Evolutionary conservation across 2,888 invertebrate genomes (phyloP).

Genomic region (Parnassius orleans): DNA sequence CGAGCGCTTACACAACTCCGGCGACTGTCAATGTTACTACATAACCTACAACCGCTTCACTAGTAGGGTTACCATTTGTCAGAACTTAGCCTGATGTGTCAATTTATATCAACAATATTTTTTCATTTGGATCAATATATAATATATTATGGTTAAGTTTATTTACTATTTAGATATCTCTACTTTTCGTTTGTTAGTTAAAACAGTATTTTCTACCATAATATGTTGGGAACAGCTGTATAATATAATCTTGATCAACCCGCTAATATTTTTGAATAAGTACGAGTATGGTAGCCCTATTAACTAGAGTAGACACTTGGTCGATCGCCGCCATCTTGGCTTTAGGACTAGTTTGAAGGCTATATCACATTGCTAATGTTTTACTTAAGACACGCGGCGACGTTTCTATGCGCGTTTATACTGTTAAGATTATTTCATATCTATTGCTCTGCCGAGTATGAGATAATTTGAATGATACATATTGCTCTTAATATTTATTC

Average conservation of each 20-base stretch:
- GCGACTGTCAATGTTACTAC: slow-evolving; percentile 74
- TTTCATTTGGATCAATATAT: no score
- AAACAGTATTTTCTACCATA: no score
- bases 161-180: no score
- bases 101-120: not conserved
- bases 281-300: slow-evolving; percentile 22
- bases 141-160: no score
- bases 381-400: slow-evolving; percentile 24
- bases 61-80: slow-evolving; percentile 31
- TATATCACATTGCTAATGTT: slow-evolving; percentile 28
- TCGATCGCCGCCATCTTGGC: slow-evolving; percentile 53
- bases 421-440: slow-evolving; percentile 22
- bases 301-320: slow-evolving; percentile 20
- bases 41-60: slow-evolving; percentile 53
- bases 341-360: slow-evolving; percentile 40
- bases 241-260: not conserved
- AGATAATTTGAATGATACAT: slow-evolving; percentile 11
- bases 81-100: slow-evolving; percentile 25
- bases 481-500: slow-evolving; percentile 3
- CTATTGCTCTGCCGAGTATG: slow-evolving; percentile 4
- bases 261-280: not conserved
- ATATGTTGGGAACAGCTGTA: not conserved
- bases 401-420: slow-evolving; percentile 23
- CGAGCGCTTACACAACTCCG: slow-evolving; percentile 56
- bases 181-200: no score